Evolutionary conservation across 2,888 invertebrate genomes (phyloP), one percentile per base, ranked within the genome.

Genomic region (Scaptodrosophila latifasciaeformis): DNA sequence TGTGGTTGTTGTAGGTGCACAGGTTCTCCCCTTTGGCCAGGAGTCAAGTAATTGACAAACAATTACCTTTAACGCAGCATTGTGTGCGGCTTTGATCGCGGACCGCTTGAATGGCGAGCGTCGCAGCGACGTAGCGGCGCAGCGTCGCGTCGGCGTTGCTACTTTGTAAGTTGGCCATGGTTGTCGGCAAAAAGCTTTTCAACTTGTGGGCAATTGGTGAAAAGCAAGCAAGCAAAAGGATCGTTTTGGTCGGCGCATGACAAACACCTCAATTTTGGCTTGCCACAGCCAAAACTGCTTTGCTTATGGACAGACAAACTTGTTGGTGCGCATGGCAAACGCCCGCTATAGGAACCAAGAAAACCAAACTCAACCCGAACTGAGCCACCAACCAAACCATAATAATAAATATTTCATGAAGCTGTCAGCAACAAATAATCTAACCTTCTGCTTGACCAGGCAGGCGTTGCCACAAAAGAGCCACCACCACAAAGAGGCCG

Each of bases 1-100:
- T n/a, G n/a, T n/a, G n/a, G n/a, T n/a, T n/a, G 34, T 34, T 34
- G 34, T 34, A 34, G 34, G 34, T 34, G 34, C 34, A 34, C 13
- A 12, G 13, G 34, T 15, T 10, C 34, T 34, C 12, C 31, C 12
- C 31, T 31, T 31, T 31, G 31, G 10, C 69, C 77, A 82, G 83
- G 82, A 82, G 82, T 82, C 76, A 82, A 82, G 83, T 82, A 82
- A 82, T 83, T 82, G 82, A 82, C 82, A 83, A 82, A 82, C 82
- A 82, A 83, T 82, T 82, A 83, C 83, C 83, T 82, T 72, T 81
- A 81, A 81, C 79, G 77, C 80, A 81, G 76, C 79, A 79, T 80
- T 79, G 82, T 81, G 46, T 76, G 56, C 58, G 54, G 54, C 59
- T 62, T 45, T 56, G 60, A 47, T 30, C 29, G 4, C 29, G 30